Percentiles rank a stretch among this genome's conserved stretches.
Evolutionary conservation across 1,140 invertebrate genomes (phyloP).

Genomic region (Drosophila eugracilis): DNA sequence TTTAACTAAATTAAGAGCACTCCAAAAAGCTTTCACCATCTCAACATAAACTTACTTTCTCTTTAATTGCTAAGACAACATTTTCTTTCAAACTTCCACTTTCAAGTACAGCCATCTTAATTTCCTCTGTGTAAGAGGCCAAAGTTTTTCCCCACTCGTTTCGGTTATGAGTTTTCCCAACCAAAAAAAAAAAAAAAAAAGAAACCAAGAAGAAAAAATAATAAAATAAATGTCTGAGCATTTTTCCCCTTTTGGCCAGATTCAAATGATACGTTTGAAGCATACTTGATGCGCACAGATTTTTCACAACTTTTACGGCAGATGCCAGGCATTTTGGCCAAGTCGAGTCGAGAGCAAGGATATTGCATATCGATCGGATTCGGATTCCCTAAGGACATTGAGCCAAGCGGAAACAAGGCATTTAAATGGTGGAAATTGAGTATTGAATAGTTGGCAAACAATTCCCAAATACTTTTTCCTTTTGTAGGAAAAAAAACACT

Average conservation of each 20-base stretch:
- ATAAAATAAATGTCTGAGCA: conserved; percentile 59
- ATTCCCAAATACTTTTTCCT: conserved; percentile 15
- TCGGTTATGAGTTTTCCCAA: conserved; percentile 46
- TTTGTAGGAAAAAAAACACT: conserved; percentile 14
- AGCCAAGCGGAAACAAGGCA: conserved; percentile 42
- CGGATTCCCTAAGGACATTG: conserved; percentile 17
- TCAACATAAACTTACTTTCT: not conserved
- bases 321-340: conserved; percentile 47
- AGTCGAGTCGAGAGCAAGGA: conserved; percentile 25
- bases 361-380: conserved; percentile 46
- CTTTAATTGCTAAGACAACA: not conserved
- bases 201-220: conserved; percentile 24
- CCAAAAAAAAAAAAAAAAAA: conserved; percentile 5
- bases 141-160: conserved; percentile 11
- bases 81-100: not conserved
- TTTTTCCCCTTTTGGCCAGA: conserved; percentile 40
- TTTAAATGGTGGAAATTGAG: conserved; percentile 57
- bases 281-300: conserved; percentile 55
- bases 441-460: conserved; percentile 54
- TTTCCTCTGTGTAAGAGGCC: conserved; percentile 30
- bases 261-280: conserved; percentile 67
- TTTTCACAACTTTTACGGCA: conserved; percentile 57
- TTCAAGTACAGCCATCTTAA: conserved; percentile 18
- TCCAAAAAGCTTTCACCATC: not conserved
- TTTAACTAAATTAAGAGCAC: too few species aligned